These are phyloP conservation scores for Discoglossus pictus DNA, from an alignment of 2,797 vertebrate genomes.

Conservation along the genomic window DNA sequence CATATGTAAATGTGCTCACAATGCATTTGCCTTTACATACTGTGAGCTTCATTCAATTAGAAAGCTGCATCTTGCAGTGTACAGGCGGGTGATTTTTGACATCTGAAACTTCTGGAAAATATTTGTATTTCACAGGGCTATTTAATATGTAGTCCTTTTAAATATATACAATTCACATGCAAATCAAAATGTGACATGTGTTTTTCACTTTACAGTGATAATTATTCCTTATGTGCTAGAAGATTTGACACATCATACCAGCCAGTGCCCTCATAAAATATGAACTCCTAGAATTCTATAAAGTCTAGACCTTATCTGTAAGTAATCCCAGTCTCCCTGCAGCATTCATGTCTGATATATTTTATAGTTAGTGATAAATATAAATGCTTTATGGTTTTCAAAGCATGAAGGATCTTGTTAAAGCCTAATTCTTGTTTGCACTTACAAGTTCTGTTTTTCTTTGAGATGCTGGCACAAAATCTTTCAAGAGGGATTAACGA, in stretches of 20 bases:
- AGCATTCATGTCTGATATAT: slow-evolving; percentile 2
- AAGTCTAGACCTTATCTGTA: neutral
- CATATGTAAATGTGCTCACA: too few species aligned
- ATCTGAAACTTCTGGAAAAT: too few species aligned
- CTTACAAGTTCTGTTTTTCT: neutral
- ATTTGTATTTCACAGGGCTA: too few species aligned
- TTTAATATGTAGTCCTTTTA: too few species aligned
- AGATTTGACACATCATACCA: neutral
- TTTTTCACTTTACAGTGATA: neutral
- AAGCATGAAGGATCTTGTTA: neutral
- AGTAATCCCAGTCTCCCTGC: neutral
- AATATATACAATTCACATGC: too few species aligned
- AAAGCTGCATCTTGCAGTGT: too few species aligned
- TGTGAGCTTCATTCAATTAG: too few species aligned
- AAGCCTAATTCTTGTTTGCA: neutral
- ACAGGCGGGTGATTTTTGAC: too few species aligned
- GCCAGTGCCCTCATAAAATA: too few species aligned
- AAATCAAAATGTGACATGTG: too few species aligned
- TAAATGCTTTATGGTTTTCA: slow-evolving; percentile 2
- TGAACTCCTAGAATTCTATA: neutral
- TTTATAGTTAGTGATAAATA: neutral
- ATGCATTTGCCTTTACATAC: too few species aligned
- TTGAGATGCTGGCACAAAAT: neutral
- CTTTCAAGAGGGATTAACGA: neutral
- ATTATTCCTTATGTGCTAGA: neutral